Percentiles rank a stretch among this genome's conserved stretches.
Evolutionary conservation across 2,888 invertebrate genomes (phyloP).

Genomic region (Pachydiplax longipennis): DNA sequence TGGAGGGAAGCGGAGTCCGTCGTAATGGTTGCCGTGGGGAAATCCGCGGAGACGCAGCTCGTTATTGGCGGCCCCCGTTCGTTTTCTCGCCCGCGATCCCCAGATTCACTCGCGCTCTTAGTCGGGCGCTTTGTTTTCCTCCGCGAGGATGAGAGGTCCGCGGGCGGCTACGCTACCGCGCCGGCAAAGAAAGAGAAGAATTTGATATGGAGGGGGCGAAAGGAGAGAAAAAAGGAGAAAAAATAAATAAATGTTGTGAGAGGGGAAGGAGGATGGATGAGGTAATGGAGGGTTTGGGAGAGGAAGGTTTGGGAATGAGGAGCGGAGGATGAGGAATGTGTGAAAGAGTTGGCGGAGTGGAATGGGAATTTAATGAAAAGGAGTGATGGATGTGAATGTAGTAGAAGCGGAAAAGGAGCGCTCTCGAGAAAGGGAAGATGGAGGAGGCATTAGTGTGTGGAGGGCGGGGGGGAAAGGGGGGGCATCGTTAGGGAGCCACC

Average conservation of each 20-base stretch:
- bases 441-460: neutral
- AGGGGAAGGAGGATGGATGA: neutral
- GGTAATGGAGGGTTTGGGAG: neutral
- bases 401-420: neutral
- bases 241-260: too few species aligned
- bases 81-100: neutral
- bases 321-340: neutral
- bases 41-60: neutral
- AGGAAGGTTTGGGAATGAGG: neutral
- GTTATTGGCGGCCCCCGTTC: neutral
- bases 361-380: slow-evolving; percentile 44
- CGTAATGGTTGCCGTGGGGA: slow-evolving; percentile 26
- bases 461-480: neutral
- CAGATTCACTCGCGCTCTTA: too few species aligned
- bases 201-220: neutral
- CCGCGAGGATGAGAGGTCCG: neutral
- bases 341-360: slow-evolving; percentile 19
- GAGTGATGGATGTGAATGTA: slow-evolving; percentile 24
- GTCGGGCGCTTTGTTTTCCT: neutral
- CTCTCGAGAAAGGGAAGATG: neutral
- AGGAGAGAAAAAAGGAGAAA: neutral
- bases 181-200: neutral
- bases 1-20: slow-evolving; percentile 1
- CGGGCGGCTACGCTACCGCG: neutral
- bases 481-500: slow-evolving; percentile 28